A percentile compares a stretch with the other conserved stretches of the same genome.
Conservation (phyloP, 2,113 vertebrate species). For the Paramisgurnus dabryanus region DNA sequence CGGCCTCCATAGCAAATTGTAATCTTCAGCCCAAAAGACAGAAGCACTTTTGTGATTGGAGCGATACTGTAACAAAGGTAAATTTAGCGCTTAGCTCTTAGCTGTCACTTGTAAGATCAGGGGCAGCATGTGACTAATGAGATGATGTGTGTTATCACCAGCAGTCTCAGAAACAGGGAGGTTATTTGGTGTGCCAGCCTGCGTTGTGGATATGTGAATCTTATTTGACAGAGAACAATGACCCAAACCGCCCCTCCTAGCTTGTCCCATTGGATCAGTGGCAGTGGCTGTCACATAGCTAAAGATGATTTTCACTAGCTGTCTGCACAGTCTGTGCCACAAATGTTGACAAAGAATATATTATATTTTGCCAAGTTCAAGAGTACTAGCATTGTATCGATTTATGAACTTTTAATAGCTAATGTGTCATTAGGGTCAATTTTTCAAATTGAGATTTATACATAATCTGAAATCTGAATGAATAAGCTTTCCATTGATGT, state of each 20-base stretch:
- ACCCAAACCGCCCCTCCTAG: conserved; percentile 10
- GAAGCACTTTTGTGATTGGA: conserved; percentile 30
- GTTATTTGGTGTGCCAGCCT: conserved; percentile 28
- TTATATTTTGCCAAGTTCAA: not conserved
- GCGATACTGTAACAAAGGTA: not conserved
- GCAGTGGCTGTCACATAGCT: conserved; percentile 26
- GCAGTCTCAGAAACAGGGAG: conserved; percentile 40
- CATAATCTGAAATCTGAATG: no score
- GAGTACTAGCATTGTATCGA: not conserved
- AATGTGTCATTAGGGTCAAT: no score
- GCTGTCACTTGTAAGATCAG: conserved; percentile 39
- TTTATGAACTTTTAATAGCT: not conserved
- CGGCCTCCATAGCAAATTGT: conserved; percentile 49
- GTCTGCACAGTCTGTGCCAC: not conserved
- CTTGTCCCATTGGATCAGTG: conserved; percentile 46
- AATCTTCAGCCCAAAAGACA: conserved; percentile 25
- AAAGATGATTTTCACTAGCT: conserved; percentile 23
- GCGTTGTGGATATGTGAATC: conserved; percentile 26
- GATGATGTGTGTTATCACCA: conserved; percentile 49
- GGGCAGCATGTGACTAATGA: conserved; percentile 45
- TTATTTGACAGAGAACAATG: conserved; percentile 46
- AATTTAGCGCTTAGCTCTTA: conserved; percentile 42
- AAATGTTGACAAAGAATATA: not conserved
- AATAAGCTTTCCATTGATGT: no score
- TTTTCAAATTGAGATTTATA: no score